Conservation (phyloP, 1,140 invertebrate genomes). For the Venustaconcha ellipsiformis region DNA sequence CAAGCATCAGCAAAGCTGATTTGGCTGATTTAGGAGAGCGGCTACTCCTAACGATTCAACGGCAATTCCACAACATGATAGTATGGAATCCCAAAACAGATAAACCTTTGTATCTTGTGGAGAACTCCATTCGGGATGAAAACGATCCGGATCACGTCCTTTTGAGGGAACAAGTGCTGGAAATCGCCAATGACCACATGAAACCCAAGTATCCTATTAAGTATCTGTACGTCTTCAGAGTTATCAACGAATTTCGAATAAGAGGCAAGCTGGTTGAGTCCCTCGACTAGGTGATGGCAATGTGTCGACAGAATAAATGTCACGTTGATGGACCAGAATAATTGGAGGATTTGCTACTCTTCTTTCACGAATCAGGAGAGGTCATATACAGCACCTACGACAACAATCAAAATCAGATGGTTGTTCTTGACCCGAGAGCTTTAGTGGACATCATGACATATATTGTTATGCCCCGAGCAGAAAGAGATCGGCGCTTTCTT, state of each 20-base stretch:
- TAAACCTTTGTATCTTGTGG: conserved; percentile 40
- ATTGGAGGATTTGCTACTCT: conserved; percentile 37
- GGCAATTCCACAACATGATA: conserved; percentile 42
- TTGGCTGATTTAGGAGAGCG: conserved; percentile 10
- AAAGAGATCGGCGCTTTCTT: conserved; percentile 20
- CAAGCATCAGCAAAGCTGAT: conserved; percentile 8
- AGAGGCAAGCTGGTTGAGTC: conserved; percentile 22
- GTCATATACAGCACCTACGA: conserved; percentile 40
- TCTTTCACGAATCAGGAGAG: conserved; percentile 40
- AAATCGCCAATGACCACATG: conserved; percentile 23
- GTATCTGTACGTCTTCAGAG: conserved; percentile 40
- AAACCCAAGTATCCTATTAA: conserved; percentile 37
- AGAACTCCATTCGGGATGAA: conserved; percentile 37
- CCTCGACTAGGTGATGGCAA: conserved; percentile 15
- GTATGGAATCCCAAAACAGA: conserved; percentile 42
- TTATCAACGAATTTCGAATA: conserved; percentile 36
- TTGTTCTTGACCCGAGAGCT: conserved; percentile 39
- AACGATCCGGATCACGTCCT: conserved; percentile 37
- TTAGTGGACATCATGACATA: conserved; percentile 36
- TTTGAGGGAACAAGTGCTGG: conserved; percentile 26
- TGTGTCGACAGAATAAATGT: conserved; percentile 33
- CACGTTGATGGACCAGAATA: conserved; percentile 20
- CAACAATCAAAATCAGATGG: conserved; percentile 38
- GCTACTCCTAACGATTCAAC: conserved; percentile 30
- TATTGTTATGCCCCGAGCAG: conserved; percentile 21